Conservation (phyloP, 2,888 invertebrate species). For the Cephus rjabovi region DNA sequence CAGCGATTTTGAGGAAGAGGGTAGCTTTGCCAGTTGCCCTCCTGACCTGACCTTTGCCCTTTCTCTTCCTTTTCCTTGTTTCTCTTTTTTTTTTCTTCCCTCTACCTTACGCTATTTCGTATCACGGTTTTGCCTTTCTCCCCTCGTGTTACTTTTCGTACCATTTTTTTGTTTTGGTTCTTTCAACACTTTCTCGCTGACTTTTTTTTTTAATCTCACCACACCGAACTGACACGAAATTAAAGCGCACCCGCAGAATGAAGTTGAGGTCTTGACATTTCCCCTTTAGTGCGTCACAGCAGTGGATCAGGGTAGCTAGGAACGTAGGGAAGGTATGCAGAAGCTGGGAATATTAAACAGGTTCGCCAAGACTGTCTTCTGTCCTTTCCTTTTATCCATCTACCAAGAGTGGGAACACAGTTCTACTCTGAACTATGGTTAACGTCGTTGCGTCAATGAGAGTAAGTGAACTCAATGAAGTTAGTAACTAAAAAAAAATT, state of each 20-base stretch:
- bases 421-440: constrained; percentile 38
- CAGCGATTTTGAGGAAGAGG: not conserved
- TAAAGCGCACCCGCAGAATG: constrained; percentile 47
- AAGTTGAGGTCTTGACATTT: constrained; percentile 50
- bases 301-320: not conserved
- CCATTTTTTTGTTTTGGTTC: constrained; percentile 2
- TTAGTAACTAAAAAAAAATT: too few relatives aligned
- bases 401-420: constrained; percentile 22
- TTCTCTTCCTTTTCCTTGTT: constrained; percentile 10
- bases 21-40: not conserved
- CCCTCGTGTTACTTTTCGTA: not conserved
- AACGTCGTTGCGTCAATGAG: constrained; percentile 22
- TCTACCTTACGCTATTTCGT: constrained; percentile 6
- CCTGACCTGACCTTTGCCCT: not conserved
- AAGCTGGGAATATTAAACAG: constrained; percentile 5
- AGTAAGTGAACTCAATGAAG: not conserved
- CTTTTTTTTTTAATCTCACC: constrained; percentile 9
- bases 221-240: constrained; percentile 35
- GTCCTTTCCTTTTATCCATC: constrained; percentile 21
- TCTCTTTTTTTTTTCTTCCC: not conserved
- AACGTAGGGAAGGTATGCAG: not conserved
- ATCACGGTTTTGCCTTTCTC: constrained; percentile 12
- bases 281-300: constrained; percentile 31
- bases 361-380: not conserved
- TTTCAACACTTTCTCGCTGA: constrained; percentile 5